A percentile compares a stretch with the other conserved stretches of the same genome.
Evolutionary conservation across 2,113 vertebrate genomes (phyloP).

Genomic region (Gila orcuttii): DNA sequence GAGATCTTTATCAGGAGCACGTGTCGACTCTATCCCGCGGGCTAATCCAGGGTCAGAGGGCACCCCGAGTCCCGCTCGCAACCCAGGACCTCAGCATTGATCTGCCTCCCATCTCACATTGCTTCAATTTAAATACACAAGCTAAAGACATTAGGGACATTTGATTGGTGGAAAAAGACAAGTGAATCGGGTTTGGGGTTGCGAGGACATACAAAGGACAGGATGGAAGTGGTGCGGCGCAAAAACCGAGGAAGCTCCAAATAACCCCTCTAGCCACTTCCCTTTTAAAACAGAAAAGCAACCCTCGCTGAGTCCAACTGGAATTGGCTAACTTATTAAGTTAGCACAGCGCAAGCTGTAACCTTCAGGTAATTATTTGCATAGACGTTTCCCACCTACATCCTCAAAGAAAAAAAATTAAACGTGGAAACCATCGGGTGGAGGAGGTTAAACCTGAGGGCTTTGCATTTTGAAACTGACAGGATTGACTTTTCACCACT

Average conservation of each 20-base stretch:
- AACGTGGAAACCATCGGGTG: neutral
- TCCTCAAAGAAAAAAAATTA: slow-evolving; percentile 6
- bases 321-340: slow-evolving; percentile 57
- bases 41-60: slow-evolving; percentile 73
- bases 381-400: slow-evolving; percentile 29
- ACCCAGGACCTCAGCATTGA: slow-evolving; percentile 61
- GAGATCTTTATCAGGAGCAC: slow-evolving; percentile 87
- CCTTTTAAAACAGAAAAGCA: slow-evolving; percentile 50
- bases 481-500: slow-evolving; percentile 5
- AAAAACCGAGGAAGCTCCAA: slow-evolving; percentile 67
- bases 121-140: slow-evolving; percentile 79
- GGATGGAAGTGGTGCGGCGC: slow-evolving; percentile 46
- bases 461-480: slow-evolving; percentile 34
- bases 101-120: slow-evolving; percentile 75
- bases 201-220: slow-evolving; percentile 66
- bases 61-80: slow-evolving; percentile 54
- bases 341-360: slow-evolving; percentile 42
- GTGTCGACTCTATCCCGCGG: slow-evolving; percentile 75
- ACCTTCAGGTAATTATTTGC: slow-evolving; percentile 44
- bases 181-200: slow-evolving; percentile 68
- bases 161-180: slow-evolving; percentile 58
- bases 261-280: slow-evolving; percentile 47
- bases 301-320: slow-evolving; percentile 40
- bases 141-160: slow-evolving; percentile 66
- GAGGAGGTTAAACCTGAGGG: slow-evolving; percentile 44